phyloP scores from a whole-genome alignment of 2,888 invertebrate species.

The Idaea dimidiata region DNA sequence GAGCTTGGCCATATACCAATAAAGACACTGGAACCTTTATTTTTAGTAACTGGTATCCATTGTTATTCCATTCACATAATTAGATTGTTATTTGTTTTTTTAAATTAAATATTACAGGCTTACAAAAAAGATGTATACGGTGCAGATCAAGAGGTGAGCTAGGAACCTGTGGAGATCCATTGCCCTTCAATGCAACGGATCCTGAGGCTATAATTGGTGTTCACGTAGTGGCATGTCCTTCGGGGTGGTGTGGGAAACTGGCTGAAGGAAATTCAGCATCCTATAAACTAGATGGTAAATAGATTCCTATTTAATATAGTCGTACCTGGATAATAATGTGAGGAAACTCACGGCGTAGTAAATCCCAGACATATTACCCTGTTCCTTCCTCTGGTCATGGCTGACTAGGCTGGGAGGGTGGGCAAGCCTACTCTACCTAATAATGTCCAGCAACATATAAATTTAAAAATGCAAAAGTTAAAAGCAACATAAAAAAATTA shows the following conservation, averaged over 20 bases:
- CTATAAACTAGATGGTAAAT: constrained; percentile 88
- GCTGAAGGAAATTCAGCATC: constrained; percentile 88
- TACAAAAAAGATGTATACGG: constrained; percentile 88
- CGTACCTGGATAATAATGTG: no score
- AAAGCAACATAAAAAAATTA: no score
- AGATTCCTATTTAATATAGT: not conserved
- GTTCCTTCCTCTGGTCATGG: no score
- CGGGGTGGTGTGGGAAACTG: constrained; percentile 96
- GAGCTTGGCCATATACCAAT: no score
- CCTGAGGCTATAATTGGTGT: constrained; percentile 86
- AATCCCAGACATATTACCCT: no score
- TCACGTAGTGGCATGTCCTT: constrained; percentile 89
- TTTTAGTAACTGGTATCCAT: no score
- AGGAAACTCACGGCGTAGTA: no score
- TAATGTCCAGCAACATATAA: no score
- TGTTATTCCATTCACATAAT: constrained; percentile 7
- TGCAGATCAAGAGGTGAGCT: constrained; percentile 93
- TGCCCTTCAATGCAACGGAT: constrained; percentile 88
- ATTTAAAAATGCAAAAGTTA: no score
- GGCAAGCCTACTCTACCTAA: no score
- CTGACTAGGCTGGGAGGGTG: no score
- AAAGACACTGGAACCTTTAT: no score
- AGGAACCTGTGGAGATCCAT: constrained; percentile 94
- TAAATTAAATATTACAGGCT: constrained; percentile 71
- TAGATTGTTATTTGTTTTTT: constrained; percentile 5